These are phyloP conservation scores for Antitype chi DNA, from an alignment of 2,888 invertebrate species.

Conservation along the genomic window DNA sequence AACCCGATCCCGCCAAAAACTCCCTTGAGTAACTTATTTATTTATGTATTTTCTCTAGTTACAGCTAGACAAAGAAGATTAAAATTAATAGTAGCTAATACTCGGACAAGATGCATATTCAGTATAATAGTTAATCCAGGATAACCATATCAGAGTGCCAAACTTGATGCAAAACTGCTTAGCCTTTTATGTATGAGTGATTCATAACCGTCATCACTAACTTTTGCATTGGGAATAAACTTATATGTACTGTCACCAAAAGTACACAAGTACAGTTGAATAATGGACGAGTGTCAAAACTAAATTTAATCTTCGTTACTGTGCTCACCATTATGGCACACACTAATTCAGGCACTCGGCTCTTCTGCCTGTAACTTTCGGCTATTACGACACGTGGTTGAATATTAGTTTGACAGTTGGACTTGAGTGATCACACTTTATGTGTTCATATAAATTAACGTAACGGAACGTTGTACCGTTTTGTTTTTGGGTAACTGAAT, in stretches of 20 bases:
- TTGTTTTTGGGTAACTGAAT: not conserved
- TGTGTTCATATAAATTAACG: not conserved
- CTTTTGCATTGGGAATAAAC: not conserved
- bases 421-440: not conserved
- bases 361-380: not conserved
- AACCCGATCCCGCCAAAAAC: too few relatives aligned
- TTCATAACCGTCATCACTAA: not conserved
- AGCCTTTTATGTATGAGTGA: not conserved
- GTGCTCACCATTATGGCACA: not conserved
- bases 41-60: not conserved
- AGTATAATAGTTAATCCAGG: not conserved
- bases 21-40: not conserved
- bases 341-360: not conserved
- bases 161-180: not conserved
- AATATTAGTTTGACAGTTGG: conserved; percentile 2
- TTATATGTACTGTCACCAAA: too few relatives aligned
- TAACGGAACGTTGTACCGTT: too few relatives aligned
- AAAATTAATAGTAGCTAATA: not conserved
- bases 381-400: not conserved
- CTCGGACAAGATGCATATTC: not conserved
- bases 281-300: not conserved
- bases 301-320: not conserved
- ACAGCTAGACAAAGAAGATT: not conserved
- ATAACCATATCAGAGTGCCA: not conserved
- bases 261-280: not conserved